These are phyloP conservation scores for Ptilonorhynchus violaceus DNA, from an alignment of 2,113 vertebrate genomes.

Conservation along the genomic window DNA sequence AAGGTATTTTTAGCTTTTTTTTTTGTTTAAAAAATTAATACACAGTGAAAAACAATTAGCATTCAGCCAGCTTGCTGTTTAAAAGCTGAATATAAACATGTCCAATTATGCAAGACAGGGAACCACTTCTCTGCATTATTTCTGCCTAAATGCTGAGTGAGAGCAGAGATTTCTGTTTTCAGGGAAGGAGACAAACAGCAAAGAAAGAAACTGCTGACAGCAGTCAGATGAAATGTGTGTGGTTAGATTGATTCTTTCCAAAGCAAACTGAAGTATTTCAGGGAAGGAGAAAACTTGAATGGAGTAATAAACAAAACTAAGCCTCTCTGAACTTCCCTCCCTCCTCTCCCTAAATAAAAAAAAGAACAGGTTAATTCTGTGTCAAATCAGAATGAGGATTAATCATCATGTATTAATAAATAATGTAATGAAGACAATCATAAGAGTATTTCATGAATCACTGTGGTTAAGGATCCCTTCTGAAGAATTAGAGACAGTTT, in stretches of 20 bases:
- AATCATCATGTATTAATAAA: not conserved
- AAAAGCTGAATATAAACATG: not conserved
- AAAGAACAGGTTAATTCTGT: not conserved
- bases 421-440: not conserved
- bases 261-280: not conserved
- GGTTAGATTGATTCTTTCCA: not conserved
- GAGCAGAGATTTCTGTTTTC: not conserved
- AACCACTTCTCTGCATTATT: not conserved
- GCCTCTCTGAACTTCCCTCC: not conserved
- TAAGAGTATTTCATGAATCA: not conserved
- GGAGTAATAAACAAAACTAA: not conserved
- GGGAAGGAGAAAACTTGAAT: not conserved
- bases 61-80: not conserved
- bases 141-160: not conserved
- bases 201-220: not conserved
- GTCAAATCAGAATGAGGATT: not conserved
- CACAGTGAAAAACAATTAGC: not conserved
- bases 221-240: not conserved
- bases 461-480: not conserved
- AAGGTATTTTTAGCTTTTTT: not conserved
- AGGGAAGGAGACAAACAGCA: not conserved
- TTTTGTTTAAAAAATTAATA: not conserved
- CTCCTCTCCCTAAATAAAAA: not conserved
- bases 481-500: not conserved
- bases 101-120: not conserved